Evolutionary conservation across 2,113 vertebrate genomes (phyloP).

Genomic region (Thomomys bottae): DNA sequence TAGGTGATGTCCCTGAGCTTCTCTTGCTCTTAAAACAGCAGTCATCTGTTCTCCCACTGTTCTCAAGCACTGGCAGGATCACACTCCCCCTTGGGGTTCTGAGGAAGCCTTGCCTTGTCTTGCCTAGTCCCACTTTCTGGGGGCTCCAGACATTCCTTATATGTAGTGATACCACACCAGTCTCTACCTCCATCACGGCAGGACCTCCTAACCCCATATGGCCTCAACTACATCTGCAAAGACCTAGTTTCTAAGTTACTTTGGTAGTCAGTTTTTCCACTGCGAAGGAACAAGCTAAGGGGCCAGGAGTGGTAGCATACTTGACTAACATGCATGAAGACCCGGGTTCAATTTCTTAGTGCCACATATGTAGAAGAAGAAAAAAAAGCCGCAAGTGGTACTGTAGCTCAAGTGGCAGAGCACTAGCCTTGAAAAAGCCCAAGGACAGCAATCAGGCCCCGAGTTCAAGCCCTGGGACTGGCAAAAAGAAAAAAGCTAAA

Average conservation of each 20-base stretch:
- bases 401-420: too few species aligned
- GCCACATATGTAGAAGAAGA: too few species aligned
- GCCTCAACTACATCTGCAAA: background rate
- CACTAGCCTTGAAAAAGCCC: too few species aligned
- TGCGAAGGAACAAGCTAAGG: too few species aligned
- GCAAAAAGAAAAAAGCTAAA: background rate
- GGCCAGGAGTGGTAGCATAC: too few species aligned
- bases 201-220: background rate
- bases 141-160: accelerated
- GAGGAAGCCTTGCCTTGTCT: background rate
- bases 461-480: too few species aligned
- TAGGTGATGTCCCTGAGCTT: too few species aligned
- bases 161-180: accelerated
- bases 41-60: background rate
- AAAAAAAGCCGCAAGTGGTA: too few species aligned
- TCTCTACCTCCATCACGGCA: background rate
- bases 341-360: too few species aligned
- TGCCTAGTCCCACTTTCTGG: background rate
- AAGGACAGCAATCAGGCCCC: too few species aligned
- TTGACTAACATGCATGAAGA: too few species aligned
- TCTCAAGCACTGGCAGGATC: background rate
- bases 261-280: background rate
- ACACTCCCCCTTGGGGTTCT: too few species aligned
- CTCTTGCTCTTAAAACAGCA: background rate
- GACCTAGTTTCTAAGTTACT: background rate